Base-by-base conservation (phyloP, 2,797 vertebrate species). In the Helostoma temminkii region DNA sequence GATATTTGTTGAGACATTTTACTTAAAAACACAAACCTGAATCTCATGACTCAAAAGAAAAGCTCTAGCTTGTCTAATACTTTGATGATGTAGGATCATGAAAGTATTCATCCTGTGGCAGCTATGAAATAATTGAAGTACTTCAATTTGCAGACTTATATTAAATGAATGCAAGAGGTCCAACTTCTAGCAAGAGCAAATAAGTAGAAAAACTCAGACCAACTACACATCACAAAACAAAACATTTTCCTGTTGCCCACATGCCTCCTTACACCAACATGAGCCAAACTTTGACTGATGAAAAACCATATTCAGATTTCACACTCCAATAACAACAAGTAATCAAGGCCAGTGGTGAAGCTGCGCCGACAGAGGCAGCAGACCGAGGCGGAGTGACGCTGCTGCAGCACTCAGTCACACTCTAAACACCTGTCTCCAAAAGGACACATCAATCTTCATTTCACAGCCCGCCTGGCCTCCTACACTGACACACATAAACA, bases 361-460 rank as follows among this genome's bases (percentile, higher is more conserved):
- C 70, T 34, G 62, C 58, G 54, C 60, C 58, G 82, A 63, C 81
- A 54, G 86, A 90, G 74, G 84, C 86, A 85, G 87, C 87, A 70
- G 90, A 93, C 83, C 89, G 78, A 82, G 80, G 77, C 72, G 39
- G 88, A 84, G 85, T 78, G 85, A 84, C 75, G 78, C 82, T 49
- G 78, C 85, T 25, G 81, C 84, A 82, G 89, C 89, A 81, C 84
- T 91, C 87, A 80, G 66, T 89, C 88, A 86, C 88, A 82, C 83
- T 90, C 89, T 84, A 83, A 92, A 88, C 90, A 91, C 92, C 89
- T 93, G 88, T 84, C 87, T 85, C 83, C 85, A 91, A 93, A 93
- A 92, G 93, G 92, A 93, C 88, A 93, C 93, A 93, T 94, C 93
- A 94, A 94, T 94, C 92, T 90, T 88, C 82, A 93, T 94, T 94